Conservation (phyloP, 2,797 vertebrate species). For the Gymnocypris eckloni region DNA sequence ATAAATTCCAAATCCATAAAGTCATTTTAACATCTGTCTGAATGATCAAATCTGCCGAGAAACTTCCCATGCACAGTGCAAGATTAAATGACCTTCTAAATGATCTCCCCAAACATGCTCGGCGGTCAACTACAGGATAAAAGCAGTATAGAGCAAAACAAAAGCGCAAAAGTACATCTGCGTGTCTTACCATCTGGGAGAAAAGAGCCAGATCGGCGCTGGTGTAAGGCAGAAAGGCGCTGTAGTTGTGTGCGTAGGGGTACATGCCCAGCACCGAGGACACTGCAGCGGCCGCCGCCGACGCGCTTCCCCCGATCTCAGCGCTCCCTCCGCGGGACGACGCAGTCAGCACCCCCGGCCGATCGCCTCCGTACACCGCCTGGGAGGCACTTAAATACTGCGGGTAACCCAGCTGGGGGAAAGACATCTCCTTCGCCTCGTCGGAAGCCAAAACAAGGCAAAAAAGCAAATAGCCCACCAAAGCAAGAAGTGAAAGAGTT, state of each 20-base stretch:
- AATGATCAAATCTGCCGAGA: neutral
- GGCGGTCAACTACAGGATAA: neutral
- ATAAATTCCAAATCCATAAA: neutral
- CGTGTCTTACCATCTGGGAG: slow-evolving; percentile 92
- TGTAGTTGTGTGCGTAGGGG: slow-evolving; percentile 93
- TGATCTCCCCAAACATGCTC: neutral
- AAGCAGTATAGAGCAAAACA: neutral
- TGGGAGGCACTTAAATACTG: slow-evolving; percentile 94
- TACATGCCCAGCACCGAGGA: slow-evolving; percentile 96
- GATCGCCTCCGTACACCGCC: slow-evolving; percentile 90
- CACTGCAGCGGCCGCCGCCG: slow-evolving; percentile 87
- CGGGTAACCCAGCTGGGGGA: slow-evolving; percentile 96
- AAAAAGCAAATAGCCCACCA: slow-evolving; percentile 61
- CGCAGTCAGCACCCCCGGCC: slow-evolving; percentile 87
- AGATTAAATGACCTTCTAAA: neutral
- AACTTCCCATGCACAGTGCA: slow-evolving; percentile 5
- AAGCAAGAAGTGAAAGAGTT: slow-evolving; percentile 53
- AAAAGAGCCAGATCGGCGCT: slow-evolving; percentile 93
- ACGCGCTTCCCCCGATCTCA: slow-evolving; percentile 85
- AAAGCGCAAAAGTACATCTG: neutral
- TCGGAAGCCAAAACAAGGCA: slow-evolving; percentile 63
- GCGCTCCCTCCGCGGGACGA: slow-evolving; percentile 87
- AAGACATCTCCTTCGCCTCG: slow-evolving; percentile 89
- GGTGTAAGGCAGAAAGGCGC: slow-evolving; percentile 96
- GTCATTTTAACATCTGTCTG: neutral